Percentiles rank a stretch among this genome's conserved stretches.
Conservation (phyloP, 1,140 invertebrate genomes). For the Drosophila bifasciata region DNA sequence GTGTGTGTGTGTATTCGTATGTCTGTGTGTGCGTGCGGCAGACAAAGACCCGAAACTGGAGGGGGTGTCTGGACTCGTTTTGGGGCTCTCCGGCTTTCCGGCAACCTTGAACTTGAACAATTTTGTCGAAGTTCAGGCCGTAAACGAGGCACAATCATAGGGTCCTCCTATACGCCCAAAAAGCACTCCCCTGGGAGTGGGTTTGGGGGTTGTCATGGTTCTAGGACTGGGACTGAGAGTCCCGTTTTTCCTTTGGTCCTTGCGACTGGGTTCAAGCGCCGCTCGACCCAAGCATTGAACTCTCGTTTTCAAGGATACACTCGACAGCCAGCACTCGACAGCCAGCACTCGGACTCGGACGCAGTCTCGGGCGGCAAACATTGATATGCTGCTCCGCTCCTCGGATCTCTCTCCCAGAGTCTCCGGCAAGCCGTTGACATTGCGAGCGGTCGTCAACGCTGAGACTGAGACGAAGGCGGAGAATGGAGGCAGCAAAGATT, state of each 20-base stretch:
- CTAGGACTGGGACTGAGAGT: conserved; percentile 17
- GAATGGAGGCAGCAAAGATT: conserved; percentile 45
- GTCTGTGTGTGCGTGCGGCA: conserved; percentile 46
- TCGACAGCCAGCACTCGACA: conserved; percentile 26
- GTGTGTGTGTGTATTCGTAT: neutral
- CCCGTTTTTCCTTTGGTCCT: conserved; percentile 31
- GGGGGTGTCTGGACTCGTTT: conserved; percentile 23
- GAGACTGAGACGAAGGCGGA: neutral
- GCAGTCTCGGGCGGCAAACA: conserved; percentile 46
- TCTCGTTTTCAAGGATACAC: conserved; percentile 77
- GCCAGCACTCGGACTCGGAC: conserved; percentile 19
- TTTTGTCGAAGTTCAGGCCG: conserved; percentile 64
- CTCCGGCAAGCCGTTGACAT: conserved; percentile 71
- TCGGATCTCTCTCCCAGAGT: conserved; percentile 12
- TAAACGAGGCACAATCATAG: conserved; percentile 58
- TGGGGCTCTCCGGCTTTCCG: conserved; percentile 59
- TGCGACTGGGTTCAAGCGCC: conserved; percentile 65
- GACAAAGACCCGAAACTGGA: conserved; percentile 57
- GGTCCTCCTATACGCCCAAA: conserved; percentile 9
- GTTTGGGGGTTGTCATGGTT: conserved; percentile 6
- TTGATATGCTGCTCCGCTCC: conserved; percentile 26
- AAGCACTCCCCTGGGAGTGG: conserved; percentile 4
- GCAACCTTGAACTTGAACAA: conserved; percentile 80
- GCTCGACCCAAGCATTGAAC: conserved; percentile 72
- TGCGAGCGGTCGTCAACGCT: conserved; percentile 70